A percentile compares a stretch with the other conserved stretches of the same genome.
Evolutionary conservation across 30 jellyfish, hydroid and myxozoan species (phyloP).

Genomic region (Morbakka virulenta): DNA sequence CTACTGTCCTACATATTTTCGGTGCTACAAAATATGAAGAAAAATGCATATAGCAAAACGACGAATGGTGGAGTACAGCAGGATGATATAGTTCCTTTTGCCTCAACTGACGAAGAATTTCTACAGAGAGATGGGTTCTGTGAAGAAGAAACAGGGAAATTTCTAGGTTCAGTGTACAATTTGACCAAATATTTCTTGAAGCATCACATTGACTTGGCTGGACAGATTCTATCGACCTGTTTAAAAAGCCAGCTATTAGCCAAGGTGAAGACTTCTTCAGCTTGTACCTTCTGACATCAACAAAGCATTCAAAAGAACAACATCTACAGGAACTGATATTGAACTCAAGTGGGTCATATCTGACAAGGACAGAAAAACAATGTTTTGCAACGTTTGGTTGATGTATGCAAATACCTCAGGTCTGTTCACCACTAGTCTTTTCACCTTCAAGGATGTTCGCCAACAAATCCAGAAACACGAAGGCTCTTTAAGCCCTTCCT

Average conservation of each 20-base stretch:
- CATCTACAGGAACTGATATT: slow-evolving; percentile 18
- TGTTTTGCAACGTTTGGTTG: slow-evolving; percentile 27
- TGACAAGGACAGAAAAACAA: neutral
- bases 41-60: no score
- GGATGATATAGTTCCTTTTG: no score
- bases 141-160: neutral
- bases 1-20: no score
- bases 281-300: slow-evolving; percentile 12
- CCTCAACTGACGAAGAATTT: no score
- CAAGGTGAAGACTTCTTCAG: slow-evolving; percentile 17
- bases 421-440: neutral
- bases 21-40: no score
- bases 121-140: neutral
- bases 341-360: slow-evolving; percentile 21
- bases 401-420: slow-evolving; percentile 2
- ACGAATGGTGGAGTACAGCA: no score
- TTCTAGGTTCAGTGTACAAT: neutral
- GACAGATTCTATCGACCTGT: no score
- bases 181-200: neutral
- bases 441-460: slow-evolving; percentile 1
- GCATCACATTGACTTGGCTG: slow-evolving; percentile 3
- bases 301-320: slow-evolving; percentile 23
- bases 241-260: slow-evolving; percentile 20
- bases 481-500: no score
- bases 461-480: no score